Conservation (phyloP, 2,888 invertebrate genomes). For the Hecatera dysodea region DNA sequence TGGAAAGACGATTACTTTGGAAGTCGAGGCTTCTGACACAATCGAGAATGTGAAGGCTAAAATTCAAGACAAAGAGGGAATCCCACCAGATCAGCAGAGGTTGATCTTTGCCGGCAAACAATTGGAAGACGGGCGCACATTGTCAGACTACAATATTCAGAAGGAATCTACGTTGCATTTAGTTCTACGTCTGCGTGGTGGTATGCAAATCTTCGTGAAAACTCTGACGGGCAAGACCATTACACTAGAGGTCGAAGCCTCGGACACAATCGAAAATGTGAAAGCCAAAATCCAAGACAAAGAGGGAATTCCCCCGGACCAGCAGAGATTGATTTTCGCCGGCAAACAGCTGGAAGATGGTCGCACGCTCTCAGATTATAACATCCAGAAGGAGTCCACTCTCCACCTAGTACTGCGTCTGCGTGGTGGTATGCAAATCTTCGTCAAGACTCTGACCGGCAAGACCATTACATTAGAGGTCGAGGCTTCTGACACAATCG, state of each 20-base stretch:
- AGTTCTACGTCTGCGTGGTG: slow-evolving; percentile 54
- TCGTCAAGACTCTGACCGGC: slow-evolving; percentile 56
- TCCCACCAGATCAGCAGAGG: slow-evolving; percentile 62
- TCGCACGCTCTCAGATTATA: slow-evolving; percentile 48
- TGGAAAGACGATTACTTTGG: slow-evolving; percentile 56
- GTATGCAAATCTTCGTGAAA: slow-evolving; percentile 64
- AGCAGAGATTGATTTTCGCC: slow-evolving; percentile 61
- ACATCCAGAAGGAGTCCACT: slow-evolving; percentile 58
- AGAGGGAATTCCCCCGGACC: slow-evolving; percentile 63
- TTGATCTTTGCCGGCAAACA: slow-evolving; percentile 63
- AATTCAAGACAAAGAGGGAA: slow-evolving; percentile 63
- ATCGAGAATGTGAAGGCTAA: slow-evolving; percentile 64
- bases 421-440: slow-evolving; percentile 62
- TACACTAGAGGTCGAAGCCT: slow-evolving; percentile 51
- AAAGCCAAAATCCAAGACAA: slow-evolving; percentile 64
- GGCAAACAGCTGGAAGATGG: slow-evolving; percentile 63
- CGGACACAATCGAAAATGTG: slow-evolving; percentile 61
- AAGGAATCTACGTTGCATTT: slow-evolving; percentile 58
- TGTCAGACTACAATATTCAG: slow-evolving; percentile 58
- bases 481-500: slow-evolving; percentile 57
- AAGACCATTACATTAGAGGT: slow-evolving; percentile 57
- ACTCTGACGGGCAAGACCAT: slow-evolving; percentile 60
- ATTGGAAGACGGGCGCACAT: slow-evolving; percentile 56
- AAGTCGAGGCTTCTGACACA: slow-evolving; percentile 60
- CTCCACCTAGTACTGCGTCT: slow-evolving; percentile 52